Evolutionary conservation across 2,888 invertebrate species (phyloP).

Genomic region (Rhopalosiphum nymphaeae): DNA sequence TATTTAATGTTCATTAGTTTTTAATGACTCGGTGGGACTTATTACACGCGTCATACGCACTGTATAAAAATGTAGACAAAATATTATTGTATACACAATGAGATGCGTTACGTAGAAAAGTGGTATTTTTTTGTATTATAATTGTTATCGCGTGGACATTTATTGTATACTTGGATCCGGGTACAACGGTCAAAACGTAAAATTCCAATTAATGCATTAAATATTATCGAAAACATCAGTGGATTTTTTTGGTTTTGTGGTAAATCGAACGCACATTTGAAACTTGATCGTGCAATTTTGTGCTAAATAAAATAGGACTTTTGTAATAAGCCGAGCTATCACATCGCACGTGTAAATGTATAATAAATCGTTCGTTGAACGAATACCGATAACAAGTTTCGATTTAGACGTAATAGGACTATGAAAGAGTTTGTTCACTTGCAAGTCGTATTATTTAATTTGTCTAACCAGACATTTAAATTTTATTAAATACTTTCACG

Average conservation of each 20-base stretch:
- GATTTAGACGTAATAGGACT: too few relatives aligned
- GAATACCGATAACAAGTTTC: not conserved
- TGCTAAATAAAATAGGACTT: not conserved
- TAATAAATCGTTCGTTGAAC: not conserved
- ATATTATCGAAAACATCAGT: not conserved
- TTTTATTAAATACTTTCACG: not conserved
- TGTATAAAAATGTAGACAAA: not conserved
- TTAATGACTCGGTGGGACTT: constrained; percentile 23
- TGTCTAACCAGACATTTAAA: not conserved
- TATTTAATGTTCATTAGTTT: constrained; percentile 46
- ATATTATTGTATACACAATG: not conserved
- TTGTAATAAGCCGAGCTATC: not conserved
- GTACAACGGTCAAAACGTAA: not conserved
- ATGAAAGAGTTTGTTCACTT: not conserved
- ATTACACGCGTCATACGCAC: not conserved
- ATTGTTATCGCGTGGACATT: not conserved
- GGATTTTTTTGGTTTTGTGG: not conserved
- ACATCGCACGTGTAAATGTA: not conserved
- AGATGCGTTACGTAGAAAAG: not conserved
- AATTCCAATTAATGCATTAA: not conserved
- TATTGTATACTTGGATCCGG: not conserved
- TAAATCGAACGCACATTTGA: not conserved
- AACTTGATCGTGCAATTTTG: not conserved
- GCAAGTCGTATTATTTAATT: not conserved
- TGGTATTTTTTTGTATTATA: not conserved